Conservation (phyloP, 2,113 vertebrate genomes). For the Melanerpes formicivorus region DNA sequence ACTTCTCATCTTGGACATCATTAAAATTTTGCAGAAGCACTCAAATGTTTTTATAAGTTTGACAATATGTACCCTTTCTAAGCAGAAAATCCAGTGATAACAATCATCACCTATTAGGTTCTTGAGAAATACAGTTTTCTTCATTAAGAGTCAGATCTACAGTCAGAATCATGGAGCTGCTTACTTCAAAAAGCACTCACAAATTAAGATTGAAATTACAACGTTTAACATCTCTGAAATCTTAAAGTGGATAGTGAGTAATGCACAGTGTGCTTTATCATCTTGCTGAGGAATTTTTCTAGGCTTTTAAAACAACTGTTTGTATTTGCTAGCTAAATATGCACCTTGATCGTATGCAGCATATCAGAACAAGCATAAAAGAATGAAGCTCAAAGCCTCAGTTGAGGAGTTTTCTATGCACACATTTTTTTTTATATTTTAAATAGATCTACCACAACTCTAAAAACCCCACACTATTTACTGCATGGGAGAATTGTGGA, state of each 20-base stretch:
- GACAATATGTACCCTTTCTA: neutral
- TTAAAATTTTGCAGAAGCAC: neutral
- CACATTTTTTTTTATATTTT: neutral
- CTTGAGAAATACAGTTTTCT: neutral
- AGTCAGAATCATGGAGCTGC: neutral
- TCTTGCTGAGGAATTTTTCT: neutral
- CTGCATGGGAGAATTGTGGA: neutral
- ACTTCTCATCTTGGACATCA: fast-evolving
- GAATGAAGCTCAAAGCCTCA: neutral
- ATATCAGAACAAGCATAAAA: neutral
- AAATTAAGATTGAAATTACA: neutral
- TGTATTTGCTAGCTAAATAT: neutral
- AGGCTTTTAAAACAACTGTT: neutral
- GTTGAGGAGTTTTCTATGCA: neutral
- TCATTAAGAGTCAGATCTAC: neutral
- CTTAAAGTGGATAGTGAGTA: neutral
- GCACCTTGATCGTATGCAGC: neutral
- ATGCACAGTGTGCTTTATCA: neutral
- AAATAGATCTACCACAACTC: neutral
- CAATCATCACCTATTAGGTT: neutral
- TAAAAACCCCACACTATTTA: neutral
- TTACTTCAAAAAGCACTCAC: neutral
- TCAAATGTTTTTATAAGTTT: neutral
- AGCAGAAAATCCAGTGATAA: neutral
- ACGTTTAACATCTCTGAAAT: neutral